Conservation (phyloP, 2,888 invertebrate genomes). For the Calliphora vomitoria region DNA sequence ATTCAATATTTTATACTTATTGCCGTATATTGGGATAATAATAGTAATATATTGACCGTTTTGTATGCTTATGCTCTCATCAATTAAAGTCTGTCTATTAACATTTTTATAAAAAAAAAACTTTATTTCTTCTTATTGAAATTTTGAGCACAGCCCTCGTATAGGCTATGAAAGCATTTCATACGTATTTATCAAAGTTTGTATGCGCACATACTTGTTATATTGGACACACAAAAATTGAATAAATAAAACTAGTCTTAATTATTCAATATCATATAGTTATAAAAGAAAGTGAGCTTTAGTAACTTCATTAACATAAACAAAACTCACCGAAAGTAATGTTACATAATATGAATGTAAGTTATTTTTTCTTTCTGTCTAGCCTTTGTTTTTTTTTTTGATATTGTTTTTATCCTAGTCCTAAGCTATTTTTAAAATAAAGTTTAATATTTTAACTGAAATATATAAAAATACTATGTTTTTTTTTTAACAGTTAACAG, state of each 20-base stretch:
- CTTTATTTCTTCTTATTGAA: background rate
- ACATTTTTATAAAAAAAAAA: too few relatives aligned
- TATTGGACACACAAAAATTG: constrained; percentile 36
- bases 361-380: constrained; percentile 40
- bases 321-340: constrained; percentile 52
- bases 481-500: too few relatives aligned
- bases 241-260: constrained; percentile 61
- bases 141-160: constrained; percentile 2
- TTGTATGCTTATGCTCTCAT: too few relatives aligned
- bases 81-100: too few relatives aligned
- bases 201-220: constrained; percentile 22
- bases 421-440: background rate
- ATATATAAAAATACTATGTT: too few relatives aligned
- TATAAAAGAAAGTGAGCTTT: constrained; percentile 73
- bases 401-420: constrained; percentile 3
- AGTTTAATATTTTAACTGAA: background rate
- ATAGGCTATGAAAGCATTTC: background rate
- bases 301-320: constrained; percentile 72
- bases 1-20: too few relatives aligned
- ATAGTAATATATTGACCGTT: too few relatives aligned
- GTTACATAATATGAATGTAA: constrained; percentile 50
- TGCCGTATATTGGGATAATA: too few relatives aligned
- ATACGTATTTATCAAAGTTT: constrained; percentile 6
- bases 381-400: too few relatives aligned
- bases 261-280: constrained; percentile 72